Percentiles rank a stretch among this genome's conserved stretches.
Evolutionary conservation across 1,140 invertebrate genomes (phyloP).

Genomic region (Aphidius ervi): DNA sequence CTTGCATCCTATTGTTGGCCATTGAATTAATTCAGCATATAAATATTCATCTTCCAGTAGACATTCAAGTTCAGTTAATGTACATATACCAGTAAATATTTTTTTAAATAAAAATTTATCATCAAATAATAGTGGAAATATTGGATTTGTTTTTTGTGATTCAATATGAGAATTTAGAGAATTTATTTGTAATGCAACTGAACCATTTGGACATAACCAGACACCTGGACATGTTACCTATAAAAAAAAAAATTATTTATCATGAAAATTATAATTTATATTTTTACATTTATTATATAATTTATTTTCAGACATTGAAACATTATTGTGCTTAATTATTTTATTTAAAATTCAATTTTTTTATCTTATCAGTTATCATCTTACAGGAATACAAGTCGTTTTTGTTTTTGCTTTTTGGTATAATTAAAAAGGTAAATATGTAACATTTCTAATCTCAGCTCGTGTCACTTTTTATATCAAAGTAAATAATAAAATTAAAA

Average conservation of each 20-base stretch:
- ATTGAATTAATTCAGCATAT: constrained; percentile 63
- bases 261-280: neutral
- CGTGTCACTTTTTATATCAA: too few species aligned
- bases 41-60: constrained; percentile 56
- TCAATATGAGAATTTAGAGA: constrained; percentile 59
- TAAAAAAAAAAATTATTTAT: constrained; percentile 24
- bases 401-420: too few species aligned
- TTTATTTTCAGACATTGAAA: too few species aligned
- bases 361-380: constrained; percentile 3
- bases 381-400: neutral
- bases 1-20: constrained; percentile 48
- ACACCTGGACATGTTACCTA: constrained; percentile 71
- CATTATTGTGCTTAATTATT: too few species aligned
- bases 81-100: constrained; percentile 54
- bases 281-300: neutral
- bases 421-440: too few species aligned
- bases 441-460: too few species aligned
- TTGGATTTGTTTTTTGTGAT: constrained; percentile 56
- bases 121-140: constrained; percentile 62
- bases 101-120: constrained; percentile 65
- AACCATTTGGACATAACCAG: constrained; percentile 68
- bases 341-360: neutral
- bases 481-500: too few species aligned
- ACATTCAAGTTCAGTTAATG: constrained; percentile 47
- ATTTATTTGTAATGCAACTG: constrained; percentile 59